Evolutionary conservation across 2,888 invertebrate genomes (phyloP), one percentile per base, ranked within the genome.

Genomic region (Pollenia amentaria): DNA sequence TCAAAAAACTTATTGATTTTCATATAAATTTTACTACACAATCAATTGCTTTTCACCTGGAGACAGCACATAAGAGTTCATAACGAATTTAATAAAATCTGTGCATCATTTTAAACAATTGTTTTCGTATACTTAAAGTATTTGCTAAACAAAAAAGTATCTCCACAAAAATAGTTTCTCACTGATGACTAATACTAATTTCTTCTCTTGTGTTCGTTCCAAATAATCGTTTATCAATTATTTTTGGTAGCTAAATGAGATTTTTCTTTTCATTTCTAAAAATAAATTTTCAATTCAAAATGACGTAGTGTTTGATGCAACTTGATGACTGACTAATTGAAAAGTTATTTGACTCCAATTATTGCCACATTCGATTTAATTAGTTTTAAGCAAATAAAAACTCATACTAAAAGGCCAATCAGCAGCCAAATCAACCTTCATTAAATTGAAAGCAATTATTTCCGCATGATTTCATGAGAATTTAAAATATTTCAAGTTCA

Each of bases 401-500:
- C 29, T 29, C 64, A 38, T 48, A 42, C 48, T 62, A 69, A 29
- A 29, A 6, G 29, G 62, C 53, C 55, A 65, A 70, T 29, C 64
- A 38, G 14, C 29, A 14, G 48, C 40, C 29, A 29, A 29, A 29
- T 7, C n/a, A 81, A 73, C 77, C 87, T 87, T 84, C 72, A 73
- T 29, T 29, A 6, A 78, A 78, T 83, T 84, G 73, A 69, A 76
- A 57, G 85, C 84, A 87, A 88, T 88, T 87, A 90, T 91, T 91
- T 91, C 91, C 91, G 92, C 92, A 89, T 92, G 90, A 91, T 73
- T 90, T 89, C 89, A 89, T 90, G 89, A 82, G 91, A 90, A 89
- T 91, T 89, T 89, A 88, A 89, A 89, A 86, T 88, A 79, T 82
- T 88, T 88, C 85, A 87, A 87, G 87, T 87, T 87, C 87, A 87